Percentiles rank a stretch among this genome's conserved stretches.
phyloP scores from a whole-genome alignment of 2,797 vertebrate species.

The Leontopithecus rosalia region DNA sequence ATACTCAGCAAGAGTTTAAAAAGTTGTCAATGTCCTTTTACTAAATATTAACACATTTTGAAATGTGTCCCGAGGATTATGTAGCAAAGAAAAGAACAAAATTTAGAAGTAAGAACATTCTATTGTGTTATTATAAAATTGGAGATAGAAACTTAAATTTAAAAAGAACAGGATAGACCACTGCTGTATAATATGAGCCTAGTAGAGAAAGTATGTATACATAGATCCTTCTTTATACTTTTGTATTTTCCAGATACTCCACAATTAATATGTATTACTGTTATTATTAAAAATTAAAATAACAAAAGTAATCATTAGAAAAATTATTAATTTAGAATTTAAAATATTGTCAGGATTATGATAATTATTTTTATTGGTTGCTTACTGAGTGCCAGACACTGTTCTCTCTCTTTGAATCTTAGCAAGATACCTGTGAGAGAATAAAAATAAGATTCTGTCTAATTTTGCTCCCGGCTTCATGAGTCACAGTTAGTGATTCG shows the following conservation, averaged over 20 bases:
- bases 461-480: not conserved
- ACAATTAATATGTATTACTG: not conserved
- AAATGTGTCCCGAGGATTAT: not conserved
- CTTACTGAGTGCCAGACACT: not conserved
- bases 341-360: not conserved
- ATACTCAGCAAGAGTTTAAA: not conserved
- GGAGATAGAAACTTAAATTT: not conserved
- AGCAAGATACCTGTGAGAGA: not conserved
- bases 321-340: not conserved
- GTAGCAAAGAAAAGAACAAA: not conserved
- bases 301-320: not conserved
- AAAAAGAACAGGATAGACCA: not conserved
- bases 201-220: not conserved
- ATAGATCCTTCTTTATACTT: not conserved
- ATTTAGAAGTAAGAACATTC: not conserved
- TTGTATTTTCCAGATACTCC: not conserved
- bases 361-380: not conserved
- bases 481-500: not conserved
- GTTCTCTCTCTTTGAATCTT: not conserved
- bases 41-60: not conserved
- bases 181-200: not conserved
- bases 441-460: not conserved
- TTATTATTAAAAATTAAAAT: slow-evolving; percentile 14
- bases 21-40: not conserved
- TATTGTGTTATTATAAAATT: not conserved